phyloP scores from a whole-genome alignment of 1,140 invertebrate genomes.

The Cyphomyrmex costatus region DNA sequence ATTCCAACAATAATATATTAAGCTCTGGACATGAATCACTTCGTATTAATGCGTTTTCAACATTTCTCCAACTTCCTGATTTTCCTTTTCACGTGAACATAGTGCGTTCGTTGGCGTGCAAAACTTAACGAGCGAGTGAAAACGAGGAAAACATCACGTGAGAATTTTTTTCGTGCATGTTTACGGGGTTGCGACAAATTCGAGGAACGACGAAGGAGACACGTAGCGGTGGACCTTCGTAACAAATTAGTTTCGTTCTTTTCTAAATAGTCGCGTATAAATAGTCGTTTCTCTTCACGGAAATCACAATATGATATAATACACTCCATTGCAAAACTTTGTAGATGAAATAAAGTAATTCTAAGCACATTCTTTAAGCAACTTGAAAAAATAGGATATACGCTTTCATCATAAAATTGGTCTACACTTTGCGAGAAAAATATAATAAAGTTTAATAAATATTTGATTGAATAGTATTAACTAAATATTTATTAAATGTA shows the following conservation, averaged over 20 bases:
- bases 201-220: slow-evolving; percentile 35
- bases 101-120: background rate
- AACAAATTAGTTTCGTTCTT: slow-evolving; percentile 71
- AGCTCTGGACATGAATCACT: background rate
- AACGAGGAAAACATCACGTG: slow-evolving; percentile 47
- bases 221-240: slow-evolving; percentile 41
- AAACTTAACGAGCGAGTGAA: slow-evolving; percentile 49
- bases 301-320: slow-evolving; percentile 10
- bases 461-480: too few relatives aligned
- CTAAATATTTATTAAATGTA: too few relatives aligned
- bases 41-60: background rate
- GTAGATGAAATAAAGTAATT: background rate
- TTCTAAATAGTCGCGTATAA: slow-evolving; percentile 53
- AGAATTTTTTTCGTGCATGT: slow-evolving; percentile 54
- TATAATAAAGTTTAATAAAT: too few relatives aligned
- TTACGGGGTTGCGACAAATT: slow-evolving; percentile 51
- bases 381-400: background rate
- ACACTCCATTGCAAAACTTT: slow-evolving; percentile 26
- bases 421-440: too few relatives aligned
- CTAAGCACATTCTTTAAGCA: background rate
- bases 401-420: background rate
- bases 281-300: slow-evolving; percentile 54
- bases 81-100: slow-evolving; percentile 25
- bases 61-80: slow-evolving; percentile 13
- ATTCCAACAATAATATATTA: slow-evolving; percentile 14